These are phyloP conservation scores for Hyposoter didymator DNA, from an alignment of 2,888 invertebrate genomes.

Conservation along the genomic window DNA sequence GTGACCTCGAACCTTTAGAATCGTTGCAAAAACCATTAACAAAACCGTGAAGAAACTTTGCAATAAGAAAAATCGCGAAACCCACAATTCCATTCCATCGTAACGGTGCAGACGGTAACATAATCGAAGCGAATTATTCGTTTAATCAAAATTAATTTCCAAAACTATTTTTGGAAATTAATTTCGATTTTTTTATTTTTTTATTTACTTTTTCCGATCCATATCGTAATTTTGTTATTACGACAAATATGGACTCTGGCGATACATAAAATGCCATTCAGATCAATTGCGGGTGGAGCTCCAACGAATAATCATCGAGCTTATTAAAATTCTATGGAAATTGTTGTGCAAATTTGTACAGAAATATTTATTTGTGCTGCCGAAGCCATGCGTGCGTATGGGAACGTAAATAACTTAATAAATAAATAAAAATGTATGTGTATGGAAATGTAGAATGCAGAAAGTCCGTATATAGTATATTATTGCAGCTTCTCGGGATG, in stretches of 20 bases:
- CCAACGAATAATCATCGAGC: no score
- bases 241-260: no score
- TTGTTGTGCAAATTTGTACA: not conserved
- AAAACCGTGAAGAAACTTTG: no score
- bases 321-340: no score
- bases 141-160: not conserved
- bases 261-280: not conserved
- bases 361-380: not conserved
- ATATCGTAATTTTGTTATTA: no score
- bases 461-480: constrained; percentile 32
- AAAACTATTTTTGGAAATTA: no score
- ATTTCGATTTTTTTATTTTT: no score
- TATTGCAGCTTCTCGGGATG: constrained; percentile 36
- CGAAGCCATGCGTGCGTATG: not conserved
- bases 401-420: not conserved
- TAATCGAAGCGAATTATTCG: no score
- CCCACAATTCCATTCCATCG: not conserved
- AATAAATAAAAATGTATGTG: not conserved
- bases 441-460: constrained; percentile 20
- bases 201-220: no score
- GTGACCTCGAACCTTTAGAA: no score
- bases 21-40: no score
- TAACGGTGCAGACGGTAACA: not conserved
- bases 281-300: no score
- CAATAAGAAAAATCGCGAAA: not conserved